Evolutionary conservation across 2,113 vertebrate species (phyloP).

Genomic region (Aleadryas rufinucha): DNA sequence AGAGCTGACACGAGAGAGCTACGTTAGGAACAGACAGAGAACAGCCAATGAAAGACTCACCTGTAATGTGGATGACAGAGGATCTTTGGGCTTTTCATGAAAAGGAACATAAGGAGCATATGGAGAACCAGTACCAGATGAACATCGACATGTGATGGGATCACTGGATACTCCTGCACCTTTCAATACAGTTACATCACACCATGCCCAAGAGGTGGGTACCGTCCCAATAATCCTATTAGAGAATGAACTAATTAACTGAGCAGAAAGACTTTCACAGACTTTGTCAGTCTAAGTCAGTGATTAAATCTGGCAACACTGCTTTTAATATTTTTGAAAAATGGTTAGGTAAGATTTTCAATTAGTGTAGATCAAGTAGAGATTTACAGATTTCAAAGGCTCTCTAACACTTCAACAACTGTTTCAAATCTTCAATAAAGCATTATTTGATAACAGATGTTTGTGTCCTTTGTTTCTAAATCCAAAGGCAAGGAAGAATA

Average conservation of each 20-base stretch:
- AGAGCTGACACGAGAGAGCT: not conserved
- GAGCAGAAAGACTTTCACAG: not conserved
- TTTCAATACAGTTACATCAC: not conserved
- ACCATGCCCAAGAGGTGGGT: not conserved
- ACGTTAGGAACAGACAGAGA: not conserved
- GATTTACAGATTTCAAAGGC: not conserved
- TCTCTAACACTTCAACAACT: not conserved
- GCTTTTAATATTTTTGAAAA: not conserved
- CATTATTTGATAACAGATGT: not conserved
- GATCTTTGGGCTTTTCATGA: not conserved
- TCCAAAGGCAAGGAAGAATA: not conserved
- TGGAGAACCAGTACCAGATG: not conserved
- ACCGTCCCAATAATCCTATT: not conserved
- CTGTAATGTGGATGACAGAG: not conserved
- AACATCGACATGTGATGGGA: not conserved
- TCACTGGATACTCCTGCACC: not conserved
- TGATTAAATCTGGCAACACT: not conserved
- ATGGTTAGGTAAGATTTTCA: not conserved
- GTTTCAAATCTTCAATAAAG: not conserved
- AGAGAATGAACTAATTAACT: not conserved
- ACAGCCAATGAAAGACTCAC: not conserved
- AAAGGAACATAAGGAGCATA: not conserved
- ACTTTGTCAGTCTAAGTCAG: not conserved
- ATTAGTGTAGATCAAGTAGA: not conserved
- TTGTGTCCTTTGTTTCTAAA: not conserved